Conservation (phyloP, 1,140 invertebrate genomes). For the Drosophila lacteicornis region DNA sequence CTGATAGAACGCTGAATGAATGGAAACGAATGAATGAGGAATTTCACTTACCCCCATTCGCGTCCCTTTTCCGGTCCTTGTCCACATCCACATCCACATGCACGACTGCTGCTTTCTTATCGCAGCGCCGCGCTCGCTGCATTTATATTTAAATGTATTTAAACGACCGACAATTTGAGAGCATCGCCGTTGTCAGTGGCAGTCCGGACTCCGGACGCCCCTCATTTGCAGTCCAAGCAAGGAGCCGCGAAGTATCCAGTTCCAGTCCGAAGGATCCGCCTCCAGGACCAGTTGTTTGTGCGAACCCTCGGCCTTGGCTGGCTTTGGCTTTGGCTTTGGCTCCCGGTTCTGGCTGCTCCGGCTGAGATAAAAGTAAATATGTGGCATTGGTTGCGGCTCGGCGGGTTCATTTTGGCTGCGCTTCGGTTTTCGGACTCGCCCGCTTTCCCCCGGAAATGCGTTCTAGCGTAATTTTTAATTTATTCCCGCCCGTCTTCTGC, state of each 20-base stretch:
- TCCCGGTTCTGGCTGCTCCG: conserved; percentile 42
- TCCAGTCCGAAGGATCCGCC: conserved; percentile 10
- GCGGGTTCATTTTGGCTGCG: conserved; percentile 57
- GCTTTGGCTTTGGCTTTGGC: conserved; percentile 50
- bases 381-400: conserved; percentile 72
- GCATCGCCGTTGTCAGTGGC: conserved; percentile 69
- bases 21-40: conserved; percentile 75
- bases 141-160: conserved; percentile 84
- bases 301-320: conserved; percentile 46
- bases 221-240: conserved; percentile 70
- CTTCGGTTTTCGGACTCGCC: conserved; percentile 13
- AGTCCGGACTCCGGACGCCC: conserved; percentile 7
- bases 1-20: conserved; percentile 71
- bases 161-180: conserved; percentile 82
- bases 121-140: conserved; percentile 53
- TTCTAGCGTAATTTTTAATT: conserved; percentile 78
- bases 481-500: conserved; percentile 50
- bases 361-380: conserved; percentile 81
- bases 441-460: conserved; percentile 37
- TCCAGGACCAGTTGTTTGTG: conserved; percentile 66
- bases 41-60: conserved; percentile 63
- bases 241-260: conserved; percentile 14
- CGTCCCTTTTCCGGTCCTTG: conserved; percentile 27
- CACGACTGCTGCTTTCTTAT: conserved; percentile 65
- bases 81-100: conserved; percentile 26